Evolutionary conservation across 2,888 invertebrate genomes (phyloP).

Genomic region (Euphydryas editha): DNA sequence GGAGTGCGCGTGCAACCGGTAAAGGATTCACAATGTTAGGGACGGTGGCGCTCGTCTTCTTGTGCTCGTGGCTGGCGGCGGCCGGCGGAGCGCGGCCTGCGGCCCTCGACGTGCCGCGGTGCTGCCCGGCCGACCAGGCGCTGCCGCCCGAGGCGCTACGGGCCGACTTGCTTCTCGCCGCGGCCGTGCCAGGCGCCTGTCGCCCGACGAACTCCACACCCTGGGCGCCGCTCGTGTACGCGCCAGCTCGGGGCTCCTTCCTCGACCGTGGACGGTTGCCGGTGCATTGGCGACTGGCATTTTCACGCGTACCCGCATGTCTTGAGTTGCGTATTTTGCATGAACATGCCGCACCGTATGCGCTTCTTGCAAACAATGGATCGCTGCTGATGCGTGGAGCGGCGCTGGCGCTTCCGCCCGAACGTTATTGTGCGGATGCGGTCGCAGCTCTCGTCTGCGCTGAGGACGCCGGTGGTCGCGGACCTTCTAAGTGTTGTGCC

Average conservation of each 20-base stretch:
- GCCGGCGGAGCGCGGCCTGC: conserved; percentile 55
- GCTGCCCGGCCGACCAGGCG: conserved; percentile 57
- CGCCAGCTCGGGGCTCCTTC: conserved; percentile 70
- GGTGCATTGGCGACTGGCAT: conserved; percentile 73
- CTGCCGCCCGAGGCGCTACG: conserved; percentile 66
- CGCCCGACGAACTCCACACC: conserved; percentile 52
- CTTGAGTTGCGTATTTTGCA: conserved; percentile 61
- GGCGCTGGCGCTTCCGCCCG: conserved; percentile 74
- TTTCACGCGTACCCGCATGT: conserved; percentile 66
- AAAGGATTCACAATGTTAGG: conserved; percentile 48
- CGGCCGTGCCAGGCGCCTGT: conserved; percentile 56
- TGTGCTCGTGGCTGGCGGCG: conserved; percentile 48
- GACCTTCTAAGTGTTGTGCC: conserved; percentile 88
- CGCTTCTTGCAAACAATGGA: conserved; percentile 86
- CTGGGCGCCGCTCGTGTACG: conserved; percentile 85
- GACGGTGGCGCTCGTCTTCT: conserved; percentile 41
- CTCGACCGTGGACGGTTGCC: conserved; percentile 73
- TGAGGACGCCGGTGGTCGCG: conserved; percentile 65
- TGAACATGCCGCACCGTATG: conserved; percentile 72
- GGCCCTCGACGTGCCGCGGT: conserved; percentile 60
- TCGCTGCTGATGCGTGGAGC: conserved; percentile 82
- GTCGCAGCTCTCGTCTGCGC: conserved; percentile 86
- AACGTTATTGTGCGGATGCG: conserved; percentile 87
- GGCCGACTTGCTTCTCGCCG: conserved; percentile 74
- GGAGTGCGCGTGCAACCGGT: conserved; percentile 48